Conservation (phyloP, 2,888 invertebrate species). For the Agrochola macilenta region DNA sequence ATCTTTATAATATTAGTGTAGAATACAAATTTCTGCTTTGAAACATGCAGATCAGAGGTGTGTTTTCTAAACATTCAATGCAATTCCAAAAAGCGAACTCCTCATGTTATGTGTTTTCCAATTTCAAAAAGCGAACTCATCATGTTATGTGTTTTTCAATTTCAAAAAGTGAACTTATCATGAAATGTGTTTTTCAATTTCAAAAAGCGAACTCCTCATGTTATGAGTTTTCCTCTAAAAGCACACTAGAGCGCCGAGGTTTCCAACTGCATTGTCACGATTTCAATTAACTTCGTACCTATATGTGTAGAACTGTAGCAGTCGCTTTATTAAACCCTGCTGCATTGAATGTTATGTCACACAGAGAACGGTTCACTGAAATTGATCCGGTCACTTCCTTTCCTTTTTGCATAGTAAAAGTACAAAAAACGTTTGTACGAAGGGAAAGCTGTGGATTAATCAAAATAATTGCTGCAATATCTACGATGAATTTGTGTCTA, state of each 20-base stretch:
- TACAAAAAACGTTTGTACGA: background rate
- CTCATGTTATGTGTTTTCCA: background rate
- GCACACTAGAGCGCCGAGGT: conserved; percentile 4
- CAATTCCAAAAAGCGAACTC: background rate
- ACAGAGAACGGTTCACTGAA: background rate
- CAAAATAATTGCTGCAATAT: background rate
- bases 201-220: background rate
- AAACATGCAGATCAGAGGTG: background rate
- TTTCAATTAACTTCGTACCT: conserved; percentile 42
- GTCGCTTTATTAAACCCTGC: conserved; percentile 29
- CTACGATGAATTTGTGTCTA: background rate
- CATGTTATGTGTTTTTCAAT: background rate
- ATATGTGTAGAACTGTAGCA: background rate
- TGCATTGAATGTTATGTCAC: background rate
- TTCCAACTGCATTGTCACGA: conserved; percentile 27
- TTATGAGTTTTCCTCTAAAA: conserved; percentile 19
- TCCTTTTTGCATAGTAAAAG: background rate
- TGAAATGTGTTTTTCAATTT: conserved; percentile 12
- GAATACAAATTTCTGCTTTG: background rate
- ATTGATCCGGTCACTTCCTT: background rate
- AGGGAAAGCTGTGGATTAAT: background rate
- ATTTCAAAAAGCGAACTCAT: background rate
- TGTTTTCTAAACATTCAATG: conserved; percentile 7
- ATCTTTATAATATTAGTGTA: too few species aligned
- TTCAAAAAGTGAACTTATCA: background rate